Percentiles rank a stretch among this genome's conserved stretches.
phyloP scores from a whole-genome alignment of 2,113 vertebrate species.

The Bubo blakistoni region DNA sequence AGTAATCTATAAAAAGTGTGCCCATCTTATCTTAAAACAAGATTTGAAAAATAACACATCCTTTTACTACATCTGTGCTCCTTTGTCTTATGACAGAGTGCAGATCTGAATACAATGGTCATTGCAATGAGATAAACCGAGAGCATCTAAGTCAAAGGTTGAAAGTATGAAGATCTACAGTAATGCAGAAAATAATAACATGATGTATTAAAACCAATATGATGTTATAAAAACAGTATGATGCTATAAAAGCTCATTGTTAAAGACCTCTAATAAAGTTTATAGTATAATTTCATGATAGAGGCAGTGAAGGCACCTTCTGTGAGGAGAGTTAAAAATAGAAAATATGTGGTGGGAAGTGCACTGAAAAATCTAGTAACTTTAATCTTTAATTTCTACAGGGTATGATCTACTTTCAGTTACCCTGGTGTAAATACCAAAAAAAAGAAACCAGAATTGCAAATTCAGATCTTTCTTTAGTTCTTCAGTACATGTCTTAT shows the following conservation, averaged over 20 bases:
- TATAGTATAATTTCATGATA: not conserved
- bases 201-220: not conserved
- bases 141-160: not conserved
- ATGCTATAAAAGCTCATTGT: not conserved
- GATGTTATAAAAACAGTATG: not conserved
- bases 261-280: not conserved
- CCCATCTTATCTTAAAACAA: not conserved
- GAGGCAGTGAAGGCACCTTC: not conserved
- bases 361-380: not conserved
- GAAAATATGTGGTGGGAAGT: not conserved
- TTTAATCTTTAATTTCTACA: constrained; percentile 35
- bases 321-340: not conserved
- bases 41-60: not conserved
- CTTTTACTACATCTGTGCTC: not conserved
- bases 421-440: not conserved
- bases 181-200: not conserved
- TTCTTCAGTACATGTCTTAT: not conserved
- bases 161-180: not conserved
- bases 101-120: not conserved
- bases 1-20: not conserved
- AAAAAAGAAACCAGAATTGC: not conserved
- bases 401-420: not conserved
- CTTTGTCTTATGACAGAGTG: not conserved
- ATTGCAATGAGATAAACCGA: not conserved
- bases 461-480: constrained; percentile 12